Evolutionary conservation across 2,888 invertebrate genomes (phyloP), one percentile per base, ranked within the genome.

Genomic region (Epinotia demarniana): DNA sequence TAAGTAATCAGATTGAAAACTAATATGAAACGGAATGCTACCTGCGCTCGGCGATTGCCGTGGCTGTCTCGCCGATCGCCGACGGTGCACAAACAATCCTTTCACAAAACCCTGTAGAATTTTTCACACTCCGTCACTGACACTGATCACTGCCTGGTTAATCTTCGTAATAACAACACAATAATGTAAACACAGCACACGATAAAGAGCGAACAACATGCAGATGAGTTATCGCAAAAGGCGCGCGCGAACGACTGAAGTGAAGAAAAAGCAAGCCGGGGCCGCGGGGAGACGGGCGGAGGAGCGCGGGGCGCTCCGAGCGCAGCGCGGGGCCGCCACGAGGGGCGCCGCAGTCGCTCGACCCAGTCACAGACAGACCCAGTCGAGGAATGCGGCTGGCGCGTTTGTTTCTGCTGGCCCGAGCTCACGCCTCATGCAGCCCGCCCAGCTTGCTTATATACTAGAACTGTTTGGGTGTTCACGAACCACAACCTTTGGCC

Each of bases 21-120:
- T 87, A 85, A 89, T 87, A 87, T 80, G 84, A 88, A 87, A 90
- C 86, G 67, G 43, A 58, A 74, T 58, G 86, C 85, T 91, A 93
- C 93, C 93, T 92, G 90, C 90, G 90, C 92, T 90, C 92, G 90
- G 89, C 87, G 90, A 85, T 88, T 88, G 91, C 90, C 92, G 93
- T 92, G 87, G 88, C 87, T 85, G 86, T 83, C 86, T 85, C 82
- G 81, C 83, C 81, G 86, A 88, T 86, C 87, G 90, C 89, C 86
- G 81, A 84, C 81, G 78, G 78, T 81, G 84, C 83, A 79, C 79
- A 73, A 82, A 73, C 60, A 77, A 84, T 81, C 83, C 80, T 81
- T 79, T 80, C 77, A 77, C 79, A 80, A 80, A 77, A 82, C 71
- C 75, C 73, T 77, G 75, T 79, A 78, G 27, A 79, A 78, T 82